These are phyloP conservation scores for Arrhopalites spinosus DNA, from an alignment of 2,888 invertebrate species.

Conservation along the genomic window DNA sequence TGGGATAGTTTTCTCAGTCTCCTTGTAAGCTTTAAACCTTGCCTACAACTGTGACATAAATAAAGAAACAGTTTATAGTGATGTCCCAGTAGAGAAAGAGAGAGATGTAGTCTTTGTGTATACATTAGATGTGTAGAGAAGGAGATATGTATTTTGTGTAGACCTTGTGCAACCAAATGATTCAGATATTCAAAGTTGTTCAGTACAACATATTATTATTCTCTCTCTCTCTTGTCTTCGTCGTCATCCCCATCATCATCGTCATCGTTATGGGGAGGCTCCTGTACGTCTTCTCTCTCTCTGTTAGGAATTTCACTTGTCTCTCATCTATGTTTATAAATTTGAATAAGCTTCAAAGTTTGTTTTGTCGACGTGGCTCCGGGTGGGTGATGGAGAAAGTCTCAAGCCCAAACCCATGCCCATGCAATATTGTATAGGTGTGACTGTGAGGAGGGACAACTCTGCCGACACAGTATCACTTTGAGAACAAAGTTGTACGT, in stretches of 20 bases:
- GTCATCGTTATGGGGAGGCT: not conserved
- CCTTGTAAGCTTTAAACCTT: not conserved
- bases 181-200: not conserved
- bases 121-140: not conserved
- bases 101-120: not conserved
- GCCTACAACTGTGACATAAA: not conserved
- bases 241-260: not conserved
- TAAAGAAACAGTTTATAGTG: not conserved
- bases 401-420: not conserved
- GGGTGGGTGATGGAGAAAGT: not conserved
- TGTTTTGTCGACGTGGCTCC: not conserved
- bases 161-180: not conserved
- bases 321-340: constrained; percentile 1
- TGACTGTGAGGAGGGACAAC: not conserved
- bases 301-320: not conserved
- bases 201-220: not conserved
- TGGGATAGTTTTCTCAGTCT: not conserved
- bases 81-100: not conserved
- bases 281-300: not conserved
- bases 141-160: not conserved
- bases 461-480: not conserved
- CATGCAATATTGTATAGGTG: not conserved
- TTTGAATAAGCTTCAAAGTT: constrained; percentile 15
- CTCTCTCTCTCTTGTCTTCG: too few species aligned
- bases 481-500: not conserved